Evolutionary conservation across 2,113 vertebrate genomes (phyloP).

Genomic region (Cheirogaleus medius): DNA sequence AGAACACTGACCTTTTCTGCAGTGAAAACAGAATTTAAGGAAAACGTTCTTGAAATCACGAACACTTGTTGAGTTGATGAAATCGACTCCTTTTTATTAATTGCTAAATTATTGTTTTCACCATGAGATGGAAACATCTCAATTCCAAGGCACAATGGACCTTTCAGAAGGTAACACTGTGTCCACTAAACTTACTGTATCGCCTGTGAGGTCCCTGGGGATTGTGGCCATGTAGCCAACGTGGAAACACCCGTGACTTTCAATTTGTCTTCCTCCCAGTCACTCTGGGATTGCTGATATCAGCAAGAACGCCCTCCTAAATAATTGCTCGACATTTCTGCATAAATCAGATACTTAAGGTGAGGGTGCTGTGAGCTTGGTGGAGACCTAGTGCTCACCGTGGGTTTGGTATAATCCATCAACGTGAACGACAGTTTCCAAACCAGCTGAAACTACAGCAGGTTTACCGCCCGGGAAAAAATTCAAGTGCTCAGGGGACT

Average conservation of each 20-base stretch:
- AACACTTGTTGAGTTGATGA: rapidly evolving
- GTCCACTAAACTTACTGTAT: neutral
- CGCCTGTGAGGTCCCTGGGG: neutral
- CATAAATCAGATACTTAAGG: constrained; percentile 78
- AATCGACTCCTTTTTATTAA: rapidly evolving
- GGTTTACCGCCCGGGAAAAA: constrained; percentile 17
- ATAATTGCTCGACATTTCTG: constrained; percentile 78
- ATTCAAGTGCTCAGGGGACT: constrained; percentile 68
- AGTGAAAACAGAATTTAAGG: neutral
- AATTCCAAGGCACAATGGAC: neutral
- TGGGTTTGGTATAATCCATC: constrained; percentile 59
- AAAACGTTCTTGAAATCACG: neutral
- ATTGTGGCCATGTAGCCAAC: constrained; percentile 23
- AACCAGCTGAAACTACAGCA: constrained; percentile 55
- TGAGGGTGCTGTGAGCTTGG: constrained; percentile 74
- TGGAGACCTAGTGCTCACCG: constrained; percentile 63
- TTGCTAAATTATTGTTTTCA: neutral
- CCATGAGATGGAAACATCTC: neutral
- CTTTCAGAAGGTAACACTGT: neutral
- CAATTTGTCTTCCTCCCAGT: neutral
- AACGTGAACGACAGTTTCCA: constrained; percentile 64
- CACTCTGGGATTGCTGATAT: constrained; percentile 75
- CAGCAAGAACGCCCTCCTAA: constrained; percentile 76
- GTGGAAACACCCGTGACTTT: constrained; percentile 60
- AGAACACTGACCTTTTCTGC: neutral